Evolutionary conservation across 2,113 vertebrate genomes (phyloP).

Genomic region (Trichomycterus rosablanca): DNA sequence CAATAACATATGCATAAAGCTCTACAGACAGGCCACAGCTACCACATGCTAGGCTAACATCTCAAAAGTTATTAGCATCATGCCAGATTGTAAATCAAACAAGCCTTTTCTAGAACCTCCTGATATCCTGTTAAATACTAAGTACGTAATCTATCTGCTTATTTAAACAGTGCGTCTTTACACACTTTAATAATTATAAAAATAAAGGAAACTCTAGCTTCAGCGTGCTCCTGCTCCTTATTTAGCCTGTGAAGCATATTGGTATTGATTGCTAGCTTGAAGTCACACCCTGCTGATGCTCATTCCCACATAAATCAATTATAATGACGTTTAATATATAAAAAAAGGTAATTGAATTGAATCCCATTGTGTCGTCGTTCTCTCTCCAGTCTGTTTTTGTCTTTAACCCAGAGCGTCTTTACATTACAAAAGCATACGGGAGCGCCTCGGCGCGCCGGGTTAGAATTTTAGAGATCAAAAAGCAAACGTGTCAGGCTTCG

Average conservation of each 20-base stretch:
- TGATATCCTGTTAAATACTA: no score
- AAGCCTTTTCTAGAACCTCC: not conserved
- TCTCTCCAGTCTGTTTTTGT: constrained; percentile 2
- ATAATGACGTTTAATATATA: constrained; percentile 9
- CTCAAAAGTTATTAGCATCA: not conserved
- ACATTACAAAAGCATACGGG: constrained; percentile 27
- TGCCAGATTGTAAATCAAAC: not conserved
- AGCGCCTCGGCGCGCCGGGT: constrained; percentile 28
- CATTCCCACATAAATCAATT: constrained; percentile 7
- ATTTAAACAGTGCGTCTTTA: constrained; percentile 18
- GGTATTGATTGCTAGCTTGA: constrained; percentile 7
- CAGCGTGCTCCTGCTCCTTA: constrained; percentile 1
- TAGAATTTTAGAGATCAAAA: constrained; percentile 37
- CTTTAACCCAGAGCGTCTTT: constrained; percentile 6
- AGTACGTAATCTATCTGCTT: no score
- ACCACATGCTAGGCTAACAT: no score
- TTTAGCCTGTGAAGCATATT: constrained; percentile 5
- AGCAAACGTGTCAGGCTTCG: constrained; percentile 43
- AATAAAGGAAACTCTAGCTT: not conserved
- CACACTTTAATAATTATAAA: not conserved
- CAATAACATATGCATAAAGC: no score
- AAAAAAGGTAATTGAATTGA: not conserved
- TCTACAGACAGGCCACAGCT: no score
- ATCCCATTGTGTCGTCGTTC: not conserved
- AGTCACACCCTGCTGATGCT: constrained; percentile 4